Conservation (phyloP, 2,797 vertebrate genomes). For the Nyctibius grandis region DNA sequence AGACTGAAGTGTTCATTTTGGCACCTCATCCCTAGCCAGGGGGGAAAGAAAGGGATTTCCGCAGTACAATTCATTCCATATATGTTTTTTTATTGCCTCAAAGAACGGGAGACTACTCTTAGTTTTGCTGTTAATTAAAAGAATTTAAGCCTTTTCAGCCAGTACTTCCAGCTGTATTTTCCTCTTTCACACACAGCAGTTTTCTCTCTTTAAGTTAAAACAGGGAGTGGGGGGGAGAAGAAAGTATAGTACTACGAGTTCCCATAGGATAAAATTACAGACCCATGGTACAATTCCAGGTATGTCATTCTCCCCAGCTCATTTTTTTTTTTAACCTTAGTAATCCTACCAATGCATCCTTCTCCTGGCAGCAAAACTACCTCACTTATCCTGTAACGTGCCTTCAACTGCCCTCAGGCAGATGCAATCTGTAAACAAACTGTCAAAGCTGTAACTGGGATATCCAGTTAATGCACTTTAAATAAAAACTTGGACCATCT, state of each 20-base stretch:
- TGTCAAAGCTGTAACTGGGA: slow-evolving; percentile 67
- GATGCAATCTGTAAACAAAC: slow-evolving; percentile 69
- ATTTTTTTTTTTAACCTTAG: background rate
- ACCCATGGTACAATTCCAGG: background rate
- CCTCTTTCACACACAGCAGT: background rate
- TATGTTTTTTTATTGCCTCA: background rate
- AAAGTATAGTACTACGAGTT: background rate
- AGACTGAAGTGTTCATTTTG: background rate
- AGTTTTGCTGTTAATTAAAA: background rate
- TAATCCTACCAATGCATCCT: slow-evolving; percentile 61
- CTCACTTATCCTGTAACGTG: slow-evolving; percentile 47
- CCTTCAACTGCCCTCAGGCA: slow-evolving; percentile 62
- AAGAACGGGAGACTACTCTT: background rate
- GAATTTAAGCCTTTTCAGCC: background rate
- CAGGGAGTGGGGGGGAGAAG: background rate
- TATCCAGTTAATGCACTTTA: slow-evolving; percentile 72
- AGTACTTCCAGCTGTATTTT: background rate
- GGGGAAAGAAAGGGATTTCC: background rate
- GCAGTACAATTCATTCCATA: background rate
- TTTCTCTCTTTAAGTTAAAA: slow-evolving; percentile 1
- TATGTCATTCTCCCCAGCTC: slow-evolving; percentile 8
- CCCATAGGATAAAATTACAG: slow-evolving; percentile 21
- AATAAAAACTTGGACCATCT: slow-evolving; percentile 63
- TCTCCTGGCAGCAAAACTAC: slow-evolving; percentile 31
- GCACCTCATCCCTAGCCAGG: background rate